phyloP scores from a whole-genome alignment of 2,888 invertebrate genomes.

The Drosophila monieri region DNA sequence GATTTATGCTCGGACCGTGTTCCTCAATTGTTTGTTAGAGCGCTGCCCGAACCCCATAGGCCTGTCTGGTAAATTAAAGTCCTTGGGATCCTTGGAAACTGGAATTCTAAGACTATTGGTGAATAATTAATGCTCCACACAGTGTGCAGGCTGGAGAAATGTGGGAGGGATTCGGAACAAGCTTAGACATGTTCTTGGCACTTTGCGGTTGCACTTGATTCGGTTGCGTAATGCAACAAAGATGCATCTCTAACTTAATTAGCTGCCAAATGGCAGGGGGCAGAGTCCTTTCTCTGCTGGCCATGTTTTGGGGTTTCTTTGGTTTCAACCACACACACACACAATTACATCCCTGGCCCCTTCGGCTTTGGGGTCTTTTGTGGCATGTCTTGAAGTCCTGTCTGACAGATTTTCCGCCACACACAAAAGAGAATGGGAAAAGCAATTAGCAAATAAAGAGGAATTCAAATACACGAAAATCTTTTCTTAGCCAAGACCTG shows the following conservation, averaged over 20 bases:
- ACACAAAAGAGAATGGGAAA: slow-evolving; percentile 19
- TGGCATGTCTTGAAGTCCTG: slow-evolving; percentile 18
- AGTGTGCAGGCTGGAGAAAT: slow-evolving; percentile 10
- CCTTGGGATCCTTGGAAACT: slow-evolving; percentile 33
- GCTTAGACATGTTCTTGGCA: slow-evolving; percentile 35
- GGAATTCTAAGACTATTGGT: slow-evolving; percentile 33
- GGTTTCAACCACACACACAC: slow-evolving; percentile 20
- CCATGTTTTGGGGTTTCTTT: slow-evolving; percentile 43
- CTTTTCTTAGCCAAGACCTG: slow-evolving; percentile 15
- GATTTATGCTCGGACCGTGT: slow-evolving; percentile 53
- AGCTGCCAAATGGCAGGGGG: slow-evolving; percentile 40
- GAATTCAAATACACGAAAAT: slow-evolving; percentile 8
- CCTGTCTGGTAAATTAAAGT: slow-evolving; percentile 62
- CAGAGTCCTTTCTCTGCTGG: slow-evolving; percentile 29
- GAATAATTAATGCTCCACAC: slow-evolving; percentile 66
- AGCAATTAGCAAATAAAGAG: slow-evolving; percentile 39
- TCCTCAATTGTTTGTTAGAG: slow-evolving; percentile 58
- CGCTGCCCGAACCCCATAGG: slow-evolving; percentile 17
- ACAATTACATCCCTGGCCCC: slow-evolving; percentile 8
- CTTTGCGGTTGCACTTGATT: slow-evolving; percentile 60
- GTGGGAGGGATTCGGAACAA: background rate
- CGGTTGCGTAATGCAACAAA: slow-evolving; percentile 49
- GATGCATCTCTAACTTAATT: slow-evolving; percentile 60
- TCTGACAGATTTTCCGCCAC: slow-evolving; percentile 11
- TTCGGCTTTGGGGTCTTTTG: slow-evolving; percentile 15